Evolutionary conservation across 2,888 invertebrate species (phyloP), one percentile per base, ranked within the genome.

Genomic region (Netelia fuscicornis): DNA sequence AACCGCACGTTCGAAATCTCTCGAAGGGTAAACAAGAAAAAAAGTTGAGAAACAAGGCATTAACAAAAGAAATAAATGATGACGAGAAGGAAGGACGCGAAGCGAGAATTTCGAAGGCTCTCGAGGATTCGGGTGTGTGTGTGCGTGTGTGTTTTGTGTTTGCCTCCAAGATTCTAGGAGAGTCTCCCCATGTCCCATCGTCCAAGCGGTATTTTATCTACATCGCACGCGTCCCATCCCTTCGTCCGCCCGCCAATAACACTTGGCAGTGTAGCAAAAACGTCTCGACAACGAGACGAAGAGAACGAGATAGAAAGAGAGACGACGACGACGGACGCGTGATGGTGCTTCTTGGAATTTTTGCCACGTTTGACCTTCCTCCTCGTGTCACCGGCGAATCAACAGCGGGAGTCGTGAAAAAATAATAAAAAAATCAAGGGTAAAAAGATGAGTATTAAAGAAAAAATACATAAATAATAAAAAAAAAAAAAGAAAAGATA

Each of bases 301-400:
- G 20, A 58, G 58, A 71, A 64, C 23, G n/a, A 72, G 65, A 56
- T 2, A 42, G 30, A 58, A 20, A 72, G 25, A 72, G 71, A 30
- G 56, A 71, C 13, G 56, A 71, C n/a, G 44, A 60, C 25, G 62
- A 42, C 9, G 20, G 58, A 58, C 17, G 20, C 17, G 71, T 58
- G 71, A 13, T 48, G 56, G 72, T 48, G 25, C 20, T 72, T 74
- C 62, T 60, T 68, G 71, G 79, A 85, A 85, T 85, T 82, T 76
- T 37, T 67, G 71, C 58, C 72, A 52, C 70, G 78, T 81, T 70
- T 68, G 85, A 82, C 79, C 71, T 82, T 85, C 76, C 67, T 77
- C 71, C 75, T 42, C 56, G 64, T 79, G 79, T 79, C 75, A 71
- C 71, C 58, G 60, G 67, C 65, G 42, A 71, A 83, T 75, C 56